Evolutionary conservation across 1,140 invertebrate species (phyloP).

Genomic region (Drosophila trapezifrons): DNA sequence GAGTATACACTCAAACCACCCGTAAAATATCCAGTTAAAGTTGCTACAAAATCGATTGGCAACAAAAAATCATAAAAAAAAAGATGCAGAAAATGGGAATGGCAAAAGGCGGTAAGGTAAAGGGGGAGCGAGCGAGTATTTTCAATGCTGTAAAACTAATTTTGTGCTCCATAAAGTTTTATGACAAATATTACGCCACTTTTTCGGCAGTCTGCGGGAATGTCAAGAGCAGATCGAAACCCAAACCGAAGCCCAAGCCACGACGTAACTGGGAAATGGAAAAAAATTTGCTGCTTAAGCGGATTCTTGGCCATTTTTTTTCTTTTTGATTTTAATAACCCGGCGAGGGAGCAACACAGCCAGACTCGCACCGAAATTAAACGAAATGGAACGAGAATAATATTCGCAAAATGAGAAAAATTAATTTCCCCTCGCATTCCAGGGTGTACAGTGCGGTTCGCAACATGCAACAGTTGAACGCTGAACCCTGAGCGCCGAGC

Average conservation of each 20-base stretch:
- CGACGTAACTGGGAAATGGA: constrained; percentile 15
- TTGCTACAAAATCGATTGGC: constrained; percentile 49
- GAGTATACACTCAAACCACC: constrained; percentile 10
- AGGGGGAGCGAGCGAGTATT: constrained; percentile 10
- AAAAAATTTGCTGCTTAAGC: constrained; percentile 64
- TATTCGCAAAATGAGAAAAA: constrained; percentile 68
- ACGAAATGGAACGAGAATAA: constrained; percentile 64
- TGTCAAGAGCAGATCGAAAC: constrained; percentile 64
- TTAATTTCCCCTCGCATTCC: constrained; percentile 58
- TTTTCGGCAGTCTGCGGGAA: constrained; percentile 69
- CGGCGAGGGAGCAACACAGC: constrained; percentile 26
- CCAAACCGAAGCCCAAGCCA: neutral
- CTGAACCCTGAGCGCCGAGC: neutral
- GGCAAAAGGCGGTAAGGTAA: neutral
- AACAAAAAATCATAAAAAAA: constrained; percentile 29
- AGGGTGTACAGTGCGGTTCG: neutral
- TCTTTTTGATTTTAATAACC: constrained; percentile 53
- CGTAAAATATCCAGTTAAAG: constrained; percentile 44
- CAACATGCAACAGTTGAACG: constrained; percentile 25
- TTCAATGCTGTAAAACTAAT: constrained; percentile 78
- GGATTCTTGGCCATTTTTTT: constrained; percentile 47
- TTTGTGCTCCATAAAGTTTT: constrained; percentile 80
- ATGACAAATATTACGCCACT: constrained; percentile 78
- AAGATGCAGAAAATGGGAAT: constrained; percentile 1
- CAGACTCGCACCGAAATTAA: constrained; percentile 38